Base-by-base conservation (phyloP, 1,140 invertebrate species). In the Varroa destructor region DNA sequence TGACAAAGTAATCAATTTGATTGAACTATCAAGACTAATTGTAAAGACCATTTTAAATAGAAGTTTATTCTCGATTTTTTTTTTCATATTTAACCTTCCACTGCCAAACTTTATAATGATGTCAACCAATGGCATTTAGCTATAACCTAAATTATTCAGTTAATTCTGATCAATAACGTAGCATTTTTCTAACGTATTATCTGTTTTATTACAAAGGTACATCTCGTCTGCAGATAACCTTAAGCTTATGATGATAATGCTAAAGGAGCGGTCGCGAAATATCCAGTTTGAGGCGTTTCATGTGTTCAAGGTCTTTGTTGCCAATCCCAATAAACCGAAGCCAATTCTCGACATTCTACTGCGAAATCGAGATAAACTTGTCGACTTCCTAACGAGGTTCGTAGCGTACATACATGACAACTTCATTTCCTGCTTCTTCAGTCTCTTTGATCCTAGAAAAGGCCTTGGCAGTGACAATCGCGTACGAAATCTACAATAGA, bases 231-330 rank as follows among this genome's bases (percentile, higher is more conserved):
- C 94, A 12, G 95, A 99, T 79, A 99, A 99, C 84, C 85, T 99
- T 64, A 99, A 99, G 80, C 84, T 99, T 73, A 99, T 99, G 96
- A 99, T 99, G 97, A 99, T 97, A 80, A 97, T 99, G 94, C 84
- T 99, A 75, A 94, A 95, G 84, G 95, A 99, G 80, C 95, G 97
- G 80, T 97, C 93, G 77, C 86, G 93, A 76, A 99, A 99, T 83
- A 99, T 99, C 78, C 96, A 99, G 81, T 99, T 99, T 84, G 97
- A 99, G 85, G 97, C 96, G 81, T 99, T 99, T 85, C 97, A 99
- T 82, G 97, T 99, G 77, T 99, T 99, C 84, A 99, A 99, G 88
- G 93, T 99, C 77, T 99, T 99, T 85, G 96, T 99, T 77, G 97
- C 97, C 73, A 99, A 99, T 85, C 96, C 97, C 73, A 98, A 99